phyloP scores from a whole-genome alignment of 2,797 vertebrate species.

The Tadarida brasiliensis region DNA sequence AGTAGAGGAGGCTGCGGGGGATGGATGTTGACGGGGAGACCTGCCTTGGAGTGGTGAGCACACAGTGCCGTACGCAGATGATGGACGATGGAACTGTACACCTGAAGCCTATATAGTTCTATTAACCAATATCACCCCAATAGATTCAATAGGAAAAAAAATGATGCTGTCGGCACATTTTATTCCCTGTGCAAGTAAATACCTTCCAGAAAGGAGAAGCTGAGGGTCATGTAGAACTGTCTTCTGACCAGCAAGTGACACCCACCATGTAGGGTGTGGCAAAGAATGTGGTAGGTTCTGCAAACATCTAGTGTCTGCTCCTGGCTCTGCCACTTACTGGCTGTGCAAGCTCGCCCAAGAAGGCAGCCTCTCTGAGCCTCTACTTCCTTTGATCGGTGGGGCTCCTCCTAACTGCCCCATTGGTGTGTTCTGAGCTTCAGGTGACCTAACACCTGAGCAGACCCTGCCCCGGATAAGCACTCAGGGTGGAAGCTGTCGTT shows the following conservation, averaged over 20 bases:
- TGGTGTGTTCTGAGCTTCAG: no score
- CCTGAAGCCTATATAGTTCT: neutral
- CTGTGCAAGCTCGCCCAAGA: neutral
- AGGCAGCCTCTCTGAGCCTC: neutral
- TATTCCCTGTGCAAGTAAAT: neutral
- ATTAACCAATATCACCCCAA: neutral
- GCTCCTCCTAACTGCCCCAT: neutral
- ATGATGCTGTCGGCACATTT: neutral
- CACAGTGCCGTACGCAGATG: no score
- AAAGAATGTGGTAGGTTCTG: neutral
- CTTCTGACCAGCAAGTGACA: neutral
- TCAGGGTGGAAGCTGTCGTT: neutral
- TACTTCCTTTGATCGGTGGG: neutral
- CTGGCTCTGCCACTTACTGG: neutral
- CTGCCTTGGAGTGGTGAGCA: neutral
- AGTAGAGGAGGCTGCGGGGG: neutral
- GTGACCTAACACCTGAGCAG: neutral
- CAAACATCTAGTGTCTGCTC: neutral
- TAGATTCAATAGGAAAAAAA: neutral
- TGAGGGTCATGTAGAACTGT: neutral
- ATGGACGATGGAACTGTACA: neutral
- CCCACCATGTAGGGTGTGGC: neutral
- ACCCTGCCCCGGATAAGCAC: neutral
- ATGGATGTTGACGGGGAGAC: neutral
- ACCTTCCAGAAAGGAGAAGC: neutral